Percentiles rank a stretch among this genome's conserved stretches.
Evolutionary conservation across 2,113 vertebrate species (phyloP).

Genomic region (Vireo altiloquus): DNA sequence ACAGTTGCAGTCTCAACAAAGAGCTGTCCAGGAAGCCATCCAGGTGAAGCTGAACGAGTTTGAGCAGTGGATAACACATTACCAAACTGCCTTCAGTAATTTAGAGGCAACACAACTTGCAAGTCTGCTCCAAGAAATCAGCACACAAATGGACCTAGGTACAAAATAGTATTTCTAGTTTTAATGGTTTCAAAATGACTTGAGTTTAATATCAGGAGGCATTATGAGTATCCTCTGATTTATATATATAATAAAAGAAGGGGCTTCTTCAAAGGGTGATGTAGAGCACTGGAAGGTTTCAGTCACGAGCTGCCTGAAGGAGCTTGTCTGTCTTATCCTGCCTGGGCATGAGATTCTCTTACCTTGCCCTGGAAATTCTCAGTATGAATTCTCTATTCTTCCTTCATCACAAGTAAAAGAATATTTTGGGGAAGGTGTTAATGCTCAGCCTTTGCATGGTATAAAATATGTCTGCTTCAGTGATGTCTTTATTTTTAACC

Average conservation of each 20-base stretch:
- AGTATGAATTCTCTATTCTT: background rate
- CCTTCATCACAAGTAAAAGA: background rate
- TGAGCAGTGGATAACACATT: conserved; percentile 96
- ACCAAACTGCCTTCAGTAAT: conserved; percentile 93
- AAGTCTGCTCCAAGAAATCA: conserved; percentile 96
- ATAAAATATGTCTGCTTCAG: background rate
- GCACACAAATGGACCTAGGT: conserved; percentile 95
- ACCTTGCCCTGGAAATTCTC: background rate
- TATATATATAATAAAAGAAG: background rate
- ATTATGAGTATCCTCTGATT: background rate
- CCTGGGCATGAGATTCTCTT: background rate
- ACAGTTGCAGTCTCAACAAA: conserved; percentile 91
- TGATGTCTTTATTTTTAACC: background rate
- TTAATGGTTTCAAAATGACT: background rate
- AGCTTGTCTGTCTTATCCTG: background rate
- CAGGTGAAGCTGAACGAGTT: conserved; percentile 93
- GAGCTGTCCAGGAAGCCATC: conserved; percentile 93
- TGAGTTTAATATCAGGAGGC: background rate
- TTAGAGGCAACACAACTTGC: conserved; percentile 94
- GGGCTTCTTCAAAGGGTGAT: background rate
- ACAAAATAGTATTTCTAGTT: conserved; percentile 3
- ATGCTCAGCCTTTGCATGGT: background rate
- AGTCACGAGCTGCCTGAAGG: background rate
- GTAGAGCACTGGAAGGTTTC: background rate
- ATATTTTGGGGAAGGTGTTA: background rate